Percentiles rank a stretch among this genome's conserved stretches.
These are phyloP conservation scores for Psittacula cyanocephala DNA, from an alignment of 2,113 vertebrate genomes.

Conservation along the genomic window DNA sequence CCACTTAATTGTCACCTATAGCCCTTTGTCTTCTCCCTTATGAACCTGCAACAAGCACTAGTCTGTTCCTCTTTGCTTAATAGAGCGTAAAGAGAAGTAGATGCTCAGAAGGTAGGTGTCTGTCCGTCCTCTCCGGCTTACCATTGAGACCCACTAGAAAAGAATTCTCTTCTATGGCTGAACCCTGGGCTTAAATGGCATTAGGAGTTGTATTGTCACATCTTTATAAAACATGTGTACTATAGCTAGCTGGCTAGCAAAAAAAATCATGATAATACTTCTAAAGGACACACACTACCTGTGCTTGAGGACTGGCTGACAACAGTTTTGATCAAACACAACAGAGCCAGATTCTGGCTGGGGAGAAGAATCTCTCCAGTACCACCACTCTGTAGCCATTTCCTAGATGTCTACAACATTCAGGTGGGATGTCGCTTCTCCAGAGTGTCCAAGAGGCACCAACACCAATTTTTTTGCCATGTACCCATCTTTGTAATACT, in stretches of 20 bases:
- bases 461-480: background rate
- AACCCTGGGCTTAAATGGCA: background rate
- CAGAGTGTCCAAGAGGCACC: background rate
- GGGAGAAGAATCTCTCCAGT: background rate
- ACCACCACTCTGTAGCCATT: background rate
- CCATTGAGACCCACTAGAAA: background rate
- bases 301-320: background rate
- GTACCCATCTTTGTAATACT: background rate
- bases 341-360: background rate
- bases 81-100: background rate
- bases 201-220: background rate
- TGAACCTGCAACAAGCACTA: background rate
- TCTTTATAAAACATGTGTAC: background rate
- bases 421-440: background rate
- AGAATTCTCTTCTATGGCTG: background rate
- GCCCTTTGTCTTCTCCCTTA: background rate
- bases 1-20: background rate
- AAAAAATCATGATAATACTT: background rate
- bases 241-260: background rate
- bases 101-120: background rate
- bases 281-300: background rate
- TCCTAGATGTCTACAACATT: fast-evolving
- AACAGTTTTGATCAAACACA: background rate
- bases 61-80: constrained; percentile 24
- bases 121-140: background rate